Base-by-base conservation (phyloP, 2,113 vertebrate species). In the Donacobius atricapilla region DNA sequence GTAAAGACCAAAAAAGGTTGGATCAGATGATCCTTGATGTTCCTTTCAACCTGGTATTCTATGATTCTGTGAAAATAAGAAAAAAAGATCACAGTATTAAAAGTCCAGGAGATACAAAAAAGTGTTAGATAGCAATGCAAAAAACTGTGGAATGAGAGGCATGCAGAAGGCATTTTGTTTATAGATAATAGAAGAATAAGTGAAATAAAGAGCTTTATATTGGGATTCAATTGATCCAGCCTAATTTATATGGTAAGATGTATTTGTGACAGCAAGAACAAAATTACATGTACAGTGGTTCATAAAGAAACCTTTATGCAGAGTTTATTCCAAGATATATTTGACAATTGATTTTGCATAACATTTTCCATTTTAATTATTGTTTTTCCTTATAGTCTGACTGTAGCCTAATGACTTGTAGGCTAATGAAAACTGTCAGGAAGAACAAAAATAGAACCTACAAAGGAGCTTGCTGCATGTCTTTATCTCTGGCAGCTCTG, bases 311-410 rank as follows among this genome's bases (percentile, higher is more conserved):
- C 2, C 10, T 42, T 83, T 77, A 31, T 39, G 28, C 6, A 20
- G 20, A 35, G 15, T 69, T 94, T 96, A 7, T 90, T 89, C 79
- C 35, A 45, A 85, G 24, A 85, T 16, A 57, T 68, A 91, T 76
- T 81, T 68, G 69, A 79, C 64, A 87, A 92, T 78, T 87, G 87
- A 87, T 89, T 94, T 87, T 75, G 56, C 61, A 53, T 84, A 65
- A 42, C 9, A 48, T 39, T 89, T 91, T 95, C 42, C 14, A 35
- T 89, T 84, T 87, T 87, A 91, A 91, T 91, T 85, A 76, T 31
- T 95, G 66, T 30, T 94, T 96, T 92, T 82, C 48, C 37, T 76
- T 91, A 10, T 65, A 84, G 82, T 82, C 70, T 76, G 37, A 72
- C 48, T 65, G 18, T 82, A 83, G 40, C 64, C 37, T 93, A 87